Evolutionary conservation across 1,140 invertebrate species (phyloP).

Genomic region (Acromyrmex echinatior): DNA sequence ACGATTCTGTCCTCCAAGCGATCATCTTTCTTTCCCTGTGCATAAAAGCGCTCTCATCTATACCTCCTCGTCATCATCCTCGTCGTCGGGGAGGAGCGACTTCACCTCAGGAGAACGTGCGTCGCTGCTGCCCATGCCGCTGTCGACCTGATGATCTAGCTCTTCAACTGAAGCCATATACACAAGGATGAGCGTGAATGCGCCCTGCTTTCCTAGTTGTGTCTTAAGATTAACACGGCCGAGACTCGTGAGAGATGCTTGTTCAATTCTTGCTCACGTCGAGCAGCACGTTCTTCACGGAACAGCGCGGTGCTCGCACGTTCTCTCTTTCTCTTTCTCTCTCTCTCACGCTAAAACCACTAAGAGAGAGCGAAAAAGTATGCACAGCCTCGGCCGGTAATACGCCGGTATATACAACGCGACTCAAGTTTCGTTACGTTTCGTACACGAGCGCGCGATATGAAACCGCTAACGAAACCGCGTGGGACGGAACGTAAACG

Average conservation of each 20-base stretch:
- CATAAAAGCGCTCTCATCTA: not conserved
- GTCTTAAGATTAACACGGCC: conserved; percentile 4
- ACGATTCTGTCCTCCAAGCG: not conserved
- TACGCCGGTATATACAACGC: conserved; percentile 6
- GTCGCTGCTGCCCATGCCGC: conserved; percentile 84
- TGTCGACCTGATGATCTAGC: conserved; percentile 80
- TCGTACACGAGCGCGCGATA: not conserved
- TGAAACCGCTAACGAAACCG: not conserved
- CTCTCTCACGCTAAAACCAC: not conserved
- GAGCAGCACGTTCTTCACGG: conserved; percentile 35
- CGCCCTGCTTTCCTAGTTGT: not conserved
- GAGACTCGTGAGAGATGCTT: not conserved
- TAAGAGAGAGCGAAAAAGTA: not conserved
- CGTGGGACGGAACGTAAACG: too few relatives aligned
- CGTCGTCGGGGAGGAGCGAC: conserved; percentile 79
- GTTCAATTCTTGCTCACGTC: not conserved
- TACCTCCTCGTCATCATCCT: conserved; percentile 79
- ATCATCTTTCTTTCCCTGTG: not conserved
- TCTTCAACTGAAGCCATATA: conserved; percentile 82
- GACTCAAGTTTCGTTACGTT: conserved; percentile 29
- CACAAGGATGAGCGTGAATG: conserved; percentile 22
- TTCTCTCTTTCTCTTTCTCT: not conserved
- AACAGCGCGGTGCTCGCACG: not conserved
- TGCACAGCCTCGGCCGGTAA: not conserved
- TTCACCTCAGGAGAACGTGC: conserved; percentile 82